Base-by-base conservation (phyloP, 92 coral and sea anemone genomes). In the Porites evermanni region DNA sequence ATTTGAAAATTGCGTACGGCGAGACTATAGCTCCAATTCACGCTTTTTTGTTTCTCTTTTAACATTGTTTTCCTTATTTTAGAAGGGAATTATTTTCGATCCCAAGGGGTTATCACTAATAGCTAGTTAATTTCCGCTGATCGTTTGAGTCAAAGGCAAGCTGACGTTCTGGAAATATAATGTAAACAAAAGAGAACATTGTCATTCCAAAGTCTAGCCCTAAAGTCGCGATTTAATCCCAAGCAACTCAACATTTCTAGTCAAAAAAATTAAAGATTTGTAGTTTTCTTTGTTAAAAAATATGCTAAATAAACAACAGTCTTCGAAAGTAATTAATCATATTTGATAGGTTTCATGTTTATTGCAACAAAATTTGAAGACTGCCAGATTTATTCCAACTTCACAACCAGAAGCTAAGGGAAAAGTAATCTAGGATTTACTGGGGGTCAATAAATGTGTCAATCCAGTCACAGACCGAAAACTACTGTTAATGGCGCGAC, bases 31-130 rank as follows among this genome's bases (percentile, higher is more conserved):
- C 3, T 61, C 66, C 79, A 1, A 53, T 72, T 24, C 70, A 63
- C 23, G 14, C 6, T 47, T 65, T 64, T 21, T 12, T 59, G 14
- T 10, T 11, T 7, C 16, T 76, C 70, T 29, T 70, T 78, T 51
- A 17, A 11, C 53, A 67, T 65, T 67, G 83, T 56, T 83, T 72
- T 82, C 13, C 24, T 50, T 17, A 17, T 23, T 20, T 72, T 50
- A 13, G 64, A 64, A 32, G 72, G 63, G 78, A 71, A 71, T 70
- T 58, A 38, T 60, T 72, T 82, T 9, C 24, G 18, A 53, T 83
- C 79, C 79, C 72, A 23, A 47, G 87, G 72, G 72, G 72, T 38
- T 12, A 4, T 64, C 63, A 51, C 64, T 83, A 71, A 83, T 72
- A 60, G 72, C 11, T 23, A 64, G 79, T 72, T 74, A 21, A 58